Base-by-base conservation (phyloP, 1,140 invertebrate genomes). In the Leptopilina clavipes region DNA sequence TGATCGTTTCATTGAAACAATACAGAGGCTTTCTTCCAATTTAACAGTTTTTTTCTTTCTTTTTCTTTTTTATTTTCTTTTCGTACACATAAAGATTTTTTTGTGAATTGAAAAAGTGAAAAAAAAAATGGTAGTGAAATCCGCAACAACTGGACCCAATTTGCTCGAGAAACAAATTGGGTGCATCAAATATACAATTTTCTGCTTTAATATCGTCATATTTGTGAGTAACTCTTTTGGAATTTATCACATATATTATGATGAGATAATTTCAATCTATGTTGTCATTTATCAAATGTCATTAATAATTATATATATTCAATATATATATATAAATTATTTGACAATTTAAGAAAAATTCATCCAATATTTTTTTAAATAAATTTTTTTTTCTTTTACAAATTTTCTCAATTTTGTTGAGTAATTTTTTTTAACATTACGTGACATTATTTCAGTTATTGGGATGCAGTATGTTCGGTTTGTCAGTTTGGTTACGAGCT, bases 401-500 rank as follows among this genome's bases (percentile, higher is more conserved):
- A 18, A 8, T 40, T 31, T 31, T 31, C 25, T 31, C 25, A 48
- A n/a, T n/a, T 73, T 44, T 43, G 14, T 54, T 48, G 44, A 25
- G 7, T 56, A n/a, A n/a, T 54, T 22, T 76, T 14, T 72, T 11
- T 76, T 3, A 25, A 9, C 1, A 31, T 3, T 31, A 31, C 6
- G n/a, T n/a, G n/a, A 72, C 44, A 59, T 73, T 14, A 73, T 22
- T 56, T 75, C 91, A 96, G 95, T 90, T 96, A 17, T 88, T 96
- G 44, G 95, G 95, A 0, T 92, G 93, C 0, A 91, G 93, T 0
- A 92, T 97, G 78, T 95, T 97, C 78, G 94, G 94, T 0, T 87
- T 97, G 9, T 94, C 94, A 43, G 89, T 97, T 18, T 97, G 95
- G 94, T 91, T 97, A 80, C 92, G 94, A 72, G 91, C 96, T 18